Evolutionary conservation across 2,113 vertebrate species (phyloP).

Genomic region (Mionectes macconnelli): DNA sequence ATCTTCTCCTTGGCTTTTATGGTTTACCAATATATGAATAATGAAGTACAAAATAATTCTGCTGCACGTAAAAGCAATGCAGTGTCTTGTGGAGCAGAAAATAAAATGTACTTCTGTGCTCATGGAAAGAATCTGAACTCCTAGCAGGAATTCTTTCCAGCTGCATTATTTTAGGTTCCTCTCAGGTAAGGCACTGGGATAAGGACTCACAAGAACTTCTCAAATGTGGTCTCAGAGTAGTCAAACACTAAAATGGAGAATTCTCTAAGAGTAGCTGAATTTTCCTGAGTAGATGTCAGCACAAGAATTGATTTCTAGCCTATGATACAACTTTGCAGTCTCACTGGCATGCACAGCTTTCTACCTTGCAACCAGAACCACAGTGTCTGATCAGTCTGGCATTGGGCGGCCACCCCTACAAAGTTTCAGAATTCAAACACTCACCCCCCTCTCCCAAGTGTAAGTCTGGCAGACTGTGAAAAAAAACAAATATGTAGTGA

Average conservation of each 20-base stretch:
- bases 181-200: background rate
- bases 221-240: background rate
- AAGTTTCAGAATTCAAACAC: background rate
- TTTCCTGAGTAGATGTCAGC: background rate
- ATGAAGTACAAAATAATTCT: background rate
- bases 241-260: background rate
- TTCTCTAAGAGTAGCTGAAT: background rate
- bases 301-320: background rate
- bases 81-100: background rate
- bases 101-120: background rate
- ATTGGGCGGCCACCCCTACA: background rate
- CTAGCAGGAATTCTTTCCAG: background rate
- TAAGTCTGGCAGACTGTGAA: background rate
- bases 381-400: accelerated
- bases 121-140: background rate
- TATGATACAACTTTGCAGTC: background rate
- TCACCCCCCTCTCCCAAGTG: background rate
- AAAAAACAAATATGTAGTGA: background rate
- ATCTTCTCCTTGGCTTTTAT: background rate
- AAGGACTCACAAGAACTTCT: background rate
- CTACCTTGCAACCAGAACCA: background rate
- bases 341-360: background rate
- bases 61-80: background rate
- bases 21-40: background rate
- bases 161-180: background rate